Evolutionary conservation across 2,113 vertebrate species (phyloP).

Genomic region (Crypturellus undulatus): DNA sequence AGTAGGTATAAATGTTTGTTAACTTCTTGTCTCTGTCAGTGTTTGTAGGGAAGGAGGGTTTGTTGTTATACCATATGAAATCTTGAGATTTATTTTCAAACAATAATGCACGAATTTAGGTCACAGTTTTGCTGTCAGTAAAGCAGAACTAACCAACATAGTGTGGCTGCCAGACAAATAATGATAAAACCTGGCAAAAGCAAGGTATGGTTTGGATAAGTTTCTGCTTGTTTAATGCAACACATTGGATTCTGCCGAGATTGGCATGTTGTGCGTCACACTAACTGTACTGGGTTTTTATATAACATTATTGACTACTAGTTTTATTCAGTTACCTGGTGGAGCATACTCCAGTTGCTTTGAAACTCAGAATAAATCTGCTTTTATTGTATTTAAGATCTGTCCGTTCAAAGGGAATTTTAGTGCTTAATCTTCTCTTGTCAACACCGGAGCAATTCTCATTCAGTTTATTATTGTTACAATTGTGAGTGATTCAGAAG

Average conservation of each 20-base stretch:
- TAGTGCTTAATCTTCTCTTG: neutral
- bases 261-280: neutral
- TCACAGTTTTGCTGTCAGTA: slow-evolving; percentile 5
- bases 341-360: neutral
- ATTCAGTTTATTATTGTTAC: neutral
- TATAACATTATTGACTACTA: neutral
- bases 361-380: neutral
- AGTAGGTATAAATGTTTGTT: neutral
- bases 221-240: slow-evolving; percentile 18
- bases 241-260: neutral
- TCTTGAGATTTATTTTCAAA: neutral
- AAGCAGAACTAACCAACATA: neutral
- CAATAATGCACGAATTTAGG: neutral
- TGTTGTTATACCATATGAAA: neutral
- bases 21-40: neutral
- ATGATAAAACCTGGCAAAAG: slow-evolving; percentile 3
- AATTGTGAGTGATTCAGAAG: neutral
- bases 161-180: slow-evolving; percentile 25
- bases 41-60: neutral
- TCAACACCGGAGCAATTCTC: neutral
- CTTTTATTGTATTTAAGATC: neutral
- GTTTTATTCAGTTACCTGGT: neutral
- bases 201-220: neutral
- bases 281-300: neutral
- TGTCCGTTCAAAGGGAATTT: neutral